Evolutionary conservation across 2,888 invertebrate species (phyloP).

Genomic region (Bhutanitis thaidina): DNA sequence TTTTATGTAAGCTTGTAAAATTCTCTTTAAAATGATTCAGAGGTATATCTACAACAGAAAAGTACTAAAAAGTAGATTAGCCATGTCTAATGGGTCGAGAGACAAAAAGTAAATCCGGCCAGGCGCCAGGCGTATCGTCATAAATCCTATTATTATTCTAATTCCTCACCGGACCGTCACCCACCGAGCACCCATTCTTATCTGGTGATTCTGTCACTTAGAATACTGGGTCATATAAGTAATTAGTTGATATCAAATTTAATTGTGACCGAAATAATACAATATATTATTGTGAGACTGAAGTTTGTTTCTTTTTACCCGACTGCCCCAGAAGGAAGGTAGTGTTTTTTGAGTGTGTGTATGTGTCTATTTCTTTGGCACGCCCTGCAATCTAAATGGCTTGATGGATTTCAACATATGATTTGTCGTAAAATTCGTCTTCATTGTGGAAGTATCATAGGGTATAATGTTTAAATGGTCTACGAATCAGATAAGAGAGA

Average conservation of each 20-base stretch:
- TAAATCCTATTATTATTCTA: constrained; percentile 43
- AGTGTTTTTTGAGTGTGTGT: too few relatives aligned
- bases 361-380: too few relatives aligned
- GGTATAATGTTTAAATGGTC: too few relatives aligned
- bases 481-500: too few relatives aligned
- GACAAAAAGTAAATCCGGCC: constrained; percentile 41
- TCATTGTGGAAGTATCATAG: too few relatives aligned
- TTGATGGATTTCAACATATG: too few relatives aligned
- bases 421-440: too few relatives aligned
- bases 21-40: neutral
- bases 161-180: constrained; percentile 22
- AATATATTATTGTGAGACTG: too few relatives aligned
- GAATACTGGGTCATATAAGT: constrained; percentile 8
- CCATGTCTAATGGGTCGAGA: constrained; percentile 32
- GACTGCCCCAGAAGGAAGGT: too few relatives aligned
- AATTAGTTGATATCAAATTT: constrained; percentile 11
- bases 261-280: neutral
- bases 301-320: too few relatives aligned
- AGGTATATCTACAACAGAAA: neutral
- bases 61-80: constrained; percentile 34
- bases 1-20: too few relatives aligned
- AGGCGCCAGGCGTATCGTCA: constrained; percentile 45
- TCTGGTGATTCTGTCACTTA: constrained; percentile 5
- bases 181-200: constrained; percentile 23
- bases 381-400: too few relatives aligned